These are phyloP conservation scores for Drosophila baimaii DNA, from an alignment of 1,140 invertebrate genomes.

Conservation along the genomic window DNA sequence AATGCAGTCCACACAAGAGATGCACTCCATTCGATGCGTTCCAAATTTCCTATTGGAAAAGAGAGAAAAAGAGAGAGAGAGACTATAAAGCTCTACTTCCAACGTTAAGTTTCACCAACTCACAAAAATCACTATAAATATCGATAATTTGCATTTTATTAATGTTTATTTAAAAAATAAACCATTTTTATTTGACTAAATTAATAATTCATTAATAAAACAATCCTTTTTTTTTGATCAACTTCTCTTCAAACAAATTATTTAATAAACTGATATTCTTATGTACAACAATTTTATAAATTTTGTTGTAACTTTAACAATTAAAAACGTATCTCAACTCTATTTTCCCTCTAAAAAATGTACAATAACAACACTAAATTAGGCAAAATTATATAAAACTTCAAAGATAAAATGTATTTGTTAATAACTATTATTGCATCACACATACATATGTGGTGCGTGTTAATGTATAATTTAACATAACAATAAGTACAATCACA, in stretches of 20 bases:
- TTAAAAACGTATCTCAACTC: not conserved
- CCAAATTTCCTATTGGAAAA: slow-evolving; percentile 1
- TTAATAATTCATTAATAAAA: no score
- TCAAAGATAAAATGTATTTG: not conserved
- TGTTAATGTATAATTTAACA: slow-evolving; percentile 1
- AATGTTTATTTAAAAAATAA: not conserved
- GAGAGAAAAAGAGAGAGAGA: not conserved
- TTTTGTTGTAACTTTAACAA: no score
- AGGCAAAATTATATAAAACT: not conserved
- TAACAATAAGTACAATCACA: not conserved
- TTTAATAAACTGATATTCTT: no score
- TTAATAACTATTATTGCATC: slow-evolving; percentile 8
- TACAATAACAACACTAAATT: not conserved
- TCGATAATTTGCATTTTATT: not conserved
- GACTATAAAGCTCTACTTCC: not conserved
- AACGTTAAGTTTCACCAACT: not conserved
- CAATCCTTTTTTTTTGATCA: no score
- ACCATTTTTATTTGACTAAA: no score
- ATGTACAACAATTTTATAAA: no score
- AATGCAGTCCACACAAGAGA: slow-evolving; percentile 8
- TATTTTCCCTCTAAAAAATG: not conserved
- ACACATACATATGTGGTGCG: not conserved
- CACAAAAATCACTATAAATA: not conserved
- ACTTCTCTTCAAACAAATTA: no score
- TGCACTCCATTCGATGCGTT: slow-evolving; percentile 28